These are phyloP conservation scores for Orbicella faveolata DNA, from an alignment of 64 coral and sea anemone genomes.

Conservation along the genomic window DNA sequence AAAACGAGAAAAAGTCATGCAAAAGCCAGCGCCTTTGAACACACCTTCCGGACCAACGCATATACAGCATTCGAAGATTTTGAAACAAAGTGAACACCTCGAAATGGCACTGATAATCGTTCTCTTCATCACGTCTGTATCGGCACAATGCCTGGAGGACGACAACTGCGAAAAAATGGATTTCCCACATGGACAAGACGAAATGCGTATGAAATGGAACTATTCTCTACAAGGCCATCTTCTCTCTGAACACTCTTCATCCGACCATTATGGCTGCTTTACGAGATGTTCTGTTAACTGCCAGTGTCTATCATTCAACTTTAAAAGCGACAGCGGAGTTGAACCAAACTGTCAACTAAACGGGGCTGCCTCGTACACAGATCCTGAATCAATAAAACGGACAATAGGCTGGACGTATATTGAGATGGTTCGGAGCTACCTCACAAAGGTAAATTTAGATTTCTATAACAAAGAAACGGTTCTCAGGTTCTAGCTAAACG, in stretches of 20 bases:
- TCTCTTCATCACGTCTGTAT: neutral
- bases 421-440: neutral
- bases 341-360: neutral
- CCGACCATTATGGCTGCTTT: neutral
- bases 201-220: neutral
- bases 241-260: neutral
- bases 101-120: neutral
- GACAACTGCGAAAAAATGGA: neutral
- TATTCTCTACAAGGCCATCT: neutral
- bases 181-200: neutral
- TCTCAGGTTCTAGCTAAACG: no score
- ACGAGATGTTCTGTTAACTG: neutral
- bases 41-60: no score
- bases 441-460: neutral
- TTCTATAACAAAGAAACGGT: neutral
- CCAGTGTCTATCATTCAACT: neutral
- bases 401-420: neutral
- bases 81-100: no score
- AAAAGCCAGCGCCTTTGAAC: no score
- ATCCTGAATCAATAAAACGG: neutral
- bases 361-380: neutral
- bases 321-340: neutral
- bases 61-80: no score
- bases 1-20: no score
- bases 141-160: neutral